Evolutionary conservation across 2,113 vertebrate species (phyloP), one percentile per base, ranked within the genome.

Genomic region (Prietella phreatophila): DNA sequence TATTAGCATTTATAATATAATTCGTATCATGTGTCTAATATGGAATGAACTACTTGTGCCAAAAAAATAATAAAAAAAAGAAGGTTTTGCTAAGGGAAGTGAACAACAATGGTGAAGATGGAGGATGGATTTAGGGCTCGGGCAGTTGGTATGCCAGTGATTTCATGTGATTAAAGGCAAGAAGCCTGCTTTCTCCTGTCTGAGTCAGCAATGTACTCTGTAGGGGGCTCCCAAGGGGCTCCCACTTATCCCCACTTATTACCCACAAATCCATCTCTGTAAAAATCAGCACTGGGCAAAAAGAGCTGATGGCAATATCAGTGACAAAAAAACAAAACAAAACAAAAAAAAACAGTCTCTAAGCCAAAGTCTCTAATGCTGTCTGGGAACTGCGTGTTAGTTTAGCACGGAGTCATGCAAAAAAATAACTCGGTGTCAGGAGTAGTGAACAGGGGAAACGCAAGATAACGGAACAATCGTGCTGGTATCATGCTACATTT

Each of bases 241-340:
- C 91, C 85, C 89, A 93, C 91, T 93, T 92, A 93, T 93, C 92
- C 92, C 69, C 53, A n/a, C 84, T 27, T 86, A 92, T 90, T 86
- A 90, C 86, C 83, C 88, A 91, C 83, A 92, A 88, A 93, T 94
- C 92, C 20, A 71, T 94, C 92, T 94, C 84, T 92, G 92, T 93
- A 89, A 83, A 83, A 88, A 90, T 91, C 91, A 90, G 92, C 87
- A 91, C 91, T 85, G 92, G 92, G 92, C 92, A 81, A 85, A 69
- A 83, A 73, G 82, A 67, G 91, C 92, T 92, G 92, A 87, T 82
- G 73, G 90, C 92, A 84, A 88, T 91, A 91, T 93, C 88, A 76
- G 81, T 93, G 86, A 89, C 33, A 86, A 88, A 93, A 84, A 88
- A 90, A 90, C 87, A 88, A 85, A 88, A 90, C 89, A 88, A 87